Conservation (phyloP, 2,797 vertebrate genomes). For the Gambelia wislizenii region DNA sequence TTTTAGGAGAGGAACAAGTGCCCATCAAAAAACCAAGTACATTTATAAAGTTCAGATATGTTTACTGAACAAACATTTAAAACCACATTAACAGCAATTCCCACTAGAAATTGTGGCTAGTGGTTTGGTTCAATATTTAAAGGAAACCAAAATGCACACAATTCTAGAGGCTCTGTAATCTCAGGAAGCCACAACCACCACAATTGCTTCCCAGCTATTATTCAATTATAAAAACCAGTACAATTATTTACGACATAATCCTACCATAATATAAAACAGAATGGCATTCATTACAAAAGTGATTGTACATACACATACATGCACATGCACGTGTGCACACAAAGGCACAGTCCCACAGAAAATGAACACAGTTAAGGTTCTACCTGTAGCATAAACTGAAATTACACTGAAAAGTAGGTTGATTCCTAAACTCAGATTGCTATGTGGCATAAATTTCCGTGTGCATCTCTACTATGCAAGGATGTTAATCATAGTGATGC, state of each 20-base stretch:
- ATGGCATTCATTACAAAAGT: background rate
- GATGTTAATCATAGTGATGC: background rate
- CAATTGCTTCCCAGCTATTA: constrained; percentile 54
- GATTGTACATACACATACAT: background rate
- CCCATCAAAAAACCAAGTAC: constrained; percentile 52
- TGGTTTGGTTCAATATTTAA: constrained; percentile 60
- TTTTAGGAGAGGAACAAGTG: constrained; percentile 51
- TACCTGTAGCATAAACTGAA: background rate
- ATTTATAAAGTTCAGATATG: constrained; percentile 55
- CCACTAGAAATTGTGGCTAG: constrained; percentile 64
- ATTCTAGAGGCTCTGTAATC: constrained; percentile 45
- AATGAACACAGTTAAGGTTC: background rate
- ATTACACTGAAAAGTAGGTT: background rate
- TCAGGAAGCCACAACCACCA: constrained; percentile 69
- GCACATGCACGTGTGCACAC: background rate
- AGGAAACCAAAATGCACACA: constrained; percentile 67
- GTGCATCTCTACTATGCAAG: background rate
- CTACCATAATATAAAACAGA: constrained; percentile 33
- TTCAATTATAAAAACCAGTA: constrained; percentile 39
- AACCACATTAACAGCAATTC: constrained; percentile 67
- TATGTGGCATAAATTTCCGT: background rate
- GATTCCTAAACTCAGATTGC: background rate
- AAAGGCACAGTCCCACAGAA: background rate
- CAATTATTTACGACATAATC: constrained; percentile 57
- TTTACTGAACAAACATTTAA: constrained; percentile 63